A percentile compares a stretch with the other conserved stretches of the same genome.
These are phyloP conservation scores for Rapana venosa DNA, from an alignment of 2,888 invertebrate genomes.

Conservation along the genomic window DNA sequence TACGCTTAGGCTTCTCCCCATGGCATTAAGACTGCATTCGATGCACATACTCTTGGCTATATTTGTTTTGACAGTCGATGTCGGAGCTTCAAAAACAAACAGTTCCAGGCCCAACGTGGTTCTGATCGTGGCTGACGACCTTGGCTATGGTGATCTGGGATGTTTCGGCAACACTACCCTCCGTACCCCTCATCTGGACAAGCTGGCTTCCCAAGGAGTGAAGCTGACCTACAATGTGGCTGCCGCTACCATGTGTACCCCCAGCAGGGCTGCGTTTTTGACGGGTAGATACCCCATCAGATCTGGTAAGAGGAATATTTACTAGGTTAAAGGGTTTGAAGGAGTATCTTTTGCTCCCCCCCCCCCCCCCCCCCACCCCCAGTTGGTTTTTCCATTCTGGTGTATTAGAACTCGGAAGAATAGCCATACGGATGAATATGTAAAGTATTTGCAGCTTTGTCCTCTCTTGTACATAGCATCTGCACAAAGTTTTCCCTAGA, in stretches of 20 bases:
- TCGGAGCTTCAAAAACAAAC: neutral
- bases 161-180: conserved; percentile 79
- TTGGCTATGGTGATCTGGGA: conserved; percentile 79
- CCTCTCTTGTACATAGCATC: too few species aligned
- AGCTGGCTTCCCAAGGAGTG: conserved; percentile 77
- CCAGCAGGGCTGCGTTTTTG: conserved; percentile 80
- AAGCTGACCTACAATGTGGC: conserved; percentile 77
- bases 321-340: too few species aligned
- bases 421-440: too few species aligned
- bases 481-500: too few species aligned
- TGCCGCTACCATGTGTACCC: conserved; percentile 76
- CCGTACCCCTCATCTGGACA: conserved; percentile 79
- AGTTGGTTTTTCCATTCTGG: too few species aligned
- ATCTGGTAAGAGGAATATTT: conserved; percentile 12
- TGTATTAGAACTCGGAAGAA: too few species aligned
- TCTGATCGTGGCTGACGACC: conserved; percentile 80
- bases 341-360: too few species aligned
- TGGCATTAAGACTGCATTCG: too few species aligned
- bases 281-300: conserved; percentile 76
- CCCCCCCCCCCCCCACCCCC: too few species aligned
- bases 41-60: neutral
- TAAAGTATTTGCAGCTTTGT: too few species aligned
- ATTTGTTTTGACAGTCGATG: neutral
- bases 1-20: too few species aligned
- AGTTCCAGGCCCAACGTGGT: conserved; percentile 78